phyloP scores from a whole-genome alignment of 2,888 invertebrate genomes.

The Toxonevra muliebris region DNA sequence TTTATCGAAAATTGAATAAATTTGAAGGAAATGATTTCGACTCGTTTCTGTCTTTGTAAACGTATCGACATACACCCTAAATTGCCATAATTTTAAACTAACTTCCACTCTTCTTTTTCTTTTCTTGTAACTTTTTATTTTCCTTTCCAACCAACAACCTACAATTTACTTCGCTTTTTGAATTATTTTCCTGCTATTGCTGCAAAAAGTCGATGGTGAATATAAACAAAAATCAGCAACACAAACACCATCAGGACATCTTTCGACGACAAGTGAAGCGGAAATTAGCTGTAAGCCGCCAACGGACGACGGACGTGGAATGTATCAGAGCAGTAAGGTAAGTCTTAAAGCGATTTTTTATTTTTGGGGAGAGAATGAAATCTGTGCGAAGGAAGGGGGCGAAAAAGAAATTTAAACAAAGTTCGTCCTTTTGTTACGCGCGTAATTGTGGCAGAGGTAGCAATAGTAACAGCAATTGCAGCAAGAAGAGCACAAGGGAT shows the following conservation, averaged over 20 bases:
- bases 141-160: neutral
- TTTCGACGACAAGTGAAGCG: conserved; percentile 64
- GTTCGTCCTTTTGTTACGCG: neutral
- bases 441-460: neutral
- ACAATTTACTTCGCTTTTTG: no score
- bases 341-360: conserved; percentile 17
- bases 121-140: neutral
- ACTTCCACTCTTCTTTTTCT: neutral
- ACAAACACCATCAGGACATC: conserved; percentile 72
- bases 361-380: neutral
- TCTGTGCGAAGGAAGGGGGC: neutral
- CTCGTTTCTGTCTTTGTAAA: no score
- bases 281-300: conserved; percentile 63
- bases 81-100: neutral
- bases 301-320: conserved; percentile 50
- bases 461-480: no score
- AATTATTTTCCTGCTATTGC: neutral
- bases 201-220: conserved; percentile 70
- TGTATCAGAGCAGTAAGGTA: conserved; percentile 62
- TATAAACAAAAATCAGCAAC: conserved; percentile 77
- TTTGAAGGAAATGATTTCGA: no score
- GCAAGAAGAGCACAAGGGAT: no score
- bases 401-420: neutral
- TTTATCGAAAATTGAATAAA: no score
- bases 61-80: no score